These are phyloP conservation scores for Aphaenogaster floridana DNA, from an alignment of 1,140 invertebrate species.

Conservation along the genomic window DNA sequence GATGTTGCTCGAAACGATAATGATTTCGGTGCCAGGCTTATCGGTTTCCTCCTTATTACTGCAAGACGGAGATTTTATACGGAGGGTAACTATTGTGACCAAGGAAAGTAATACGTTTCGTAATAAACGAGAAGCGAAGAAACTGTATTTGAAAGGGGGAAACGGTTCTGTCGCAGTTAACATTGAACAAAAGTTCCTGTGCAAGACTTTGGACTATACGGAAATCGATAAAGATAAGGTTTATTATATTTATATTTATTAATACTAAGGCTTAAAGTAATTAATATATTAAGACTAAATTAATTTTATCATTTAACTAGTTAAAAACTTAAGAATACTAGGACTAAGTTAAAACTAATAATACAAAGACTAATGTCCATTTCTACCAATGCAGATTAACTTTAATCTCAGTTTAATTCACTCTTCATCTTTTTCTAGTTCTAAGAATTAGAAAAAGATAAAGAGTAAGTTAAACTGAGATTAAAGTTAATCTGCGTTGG, in stretches of 20 bases:
- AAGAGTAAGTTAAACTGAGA: too few species aligned
- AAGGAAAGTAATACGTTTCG: constrained; percentile 29
- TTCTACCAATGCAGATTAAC: too few species aligned
- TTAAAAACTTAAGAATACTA: too few species aligned
- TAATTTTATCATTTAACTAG: too few species aligned
- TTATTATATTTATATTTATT: background rate
- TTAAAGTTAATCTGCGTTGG: too few species aligned
- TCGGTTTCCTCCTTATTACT: constrained; percentile 58
- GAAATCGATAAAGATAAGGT: background rate
- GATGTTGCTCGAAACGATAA: constrained; percentile 51
- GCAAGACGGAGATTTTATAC: constrained; percentile 13
- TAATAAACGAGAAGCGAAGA: background rate
- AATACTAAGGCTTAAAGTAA: too few species aligned
- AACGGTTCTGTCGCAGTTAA: background rate
- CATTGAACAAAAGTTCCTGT: constrained; percentile 1
- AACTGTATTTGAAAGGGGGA: background rate
- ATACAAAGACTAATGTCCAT: too few species aligned
- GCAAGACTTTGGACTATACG: background rate
- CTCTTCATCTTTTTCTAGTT: too few species aligned
- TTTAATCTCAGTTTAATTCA: too few species aligned
- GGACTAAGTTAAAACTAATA: too few species aligned
- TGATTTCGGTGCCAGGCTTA: constrained; percentile 46
- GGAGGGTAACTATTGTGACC: constrained; percentile 18
- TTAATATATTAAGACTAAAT: too few species aligned
- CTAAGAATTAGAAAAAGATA: too few species aligned